Base-by-base conservation (phyloP, 2,113 vertebrate genomes). In the Pandion haliaetus region DNA sequence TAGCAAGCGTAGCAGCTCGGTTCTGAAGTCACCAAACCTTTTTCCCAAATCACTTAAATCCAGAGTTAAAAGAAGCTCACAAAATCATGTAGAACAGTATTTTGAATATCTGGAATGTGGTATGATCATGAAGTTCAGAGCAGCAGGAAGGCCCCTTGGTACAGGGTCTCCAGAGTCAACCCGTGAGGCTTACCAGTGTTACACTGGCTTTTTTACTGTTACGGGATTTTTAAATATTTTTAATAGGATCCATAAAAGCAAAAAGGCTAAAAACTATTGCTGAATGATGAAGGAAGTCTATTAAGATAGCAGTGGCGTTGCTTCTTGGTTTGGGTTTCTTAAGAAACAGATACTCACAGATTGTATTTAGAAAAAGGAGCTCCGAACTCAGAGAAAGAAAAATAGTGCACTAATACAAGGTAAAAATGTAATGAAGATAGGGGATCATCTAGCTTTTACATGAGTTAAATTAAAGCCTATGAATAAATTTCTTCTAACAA, bases 101-200 rank as follows among this genome's bases (percentile, higher is more conserved):
- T 32, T 1, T 26, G 8, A 79, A 4, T 90, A 77, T 58, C 14
- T 81, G 38, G n/a, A 86, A 52, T 0, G 0, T 12, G 20, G 19
- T 91, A 65, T 3, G 18, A 73, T 15, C 8, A 29, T 1, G 4
- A 82, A 82, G 17, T n/a, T 76, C 47, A 78, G 57, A 72, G 36
- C 32, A 76, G 40, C 0, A 0, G 18, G 31, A 73, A 55, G 23
- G 32, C 4, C 10, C 17, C 47, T 38, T 55, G 47, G 34, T 36
- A 86, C 5, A 62, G 52, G 52, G 52, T 15, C 52, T 54, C 24
- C 28, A 49, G 34, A 17, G 24, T n/a, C 29, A 82, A 88, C 61
- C 38, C 40, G 45, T 6, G 24, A 79, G 15, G 14, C 54, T 63
- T 88, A 52, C 9, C 9, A 18, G 38, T 42, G n/a, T 29, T 76